Percentiles rank a stretch among this genome's conserved stretches.
phyloP scores from a whole-genome alignment of 2,113 vertebrate genomes.

The Agapornis roseicollis region DNA sequence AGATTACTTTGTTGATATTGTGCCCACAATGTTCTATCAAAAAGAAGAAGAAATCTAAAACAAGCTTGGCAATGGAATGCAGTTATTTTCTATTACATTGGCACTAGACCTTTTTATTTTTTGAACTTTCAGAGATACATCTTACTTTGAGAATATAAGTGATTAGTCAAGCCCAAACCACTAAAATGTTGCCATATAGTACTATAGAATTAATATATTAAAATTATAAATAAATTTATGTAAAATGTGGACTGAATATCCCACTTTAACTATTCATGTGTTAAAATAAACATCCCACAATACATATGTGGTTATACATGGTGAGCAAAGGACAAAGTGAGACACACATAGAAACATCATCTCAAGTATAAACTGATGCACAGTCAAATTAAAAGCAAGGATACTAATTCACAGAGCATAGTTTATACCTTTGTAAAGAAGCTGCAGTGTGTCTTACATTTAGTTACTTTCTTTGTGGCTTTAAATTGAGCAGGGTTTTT shows the following conservation, averaged over 20 bases:
- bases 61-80: conserved; percentile 5
- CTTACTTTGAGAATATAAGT: not conserved
- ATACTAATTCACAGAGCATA: not conserved
- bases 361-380: not conserved
- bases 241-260: not conserved
- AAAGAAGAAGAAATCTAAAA: conserved; percentile 50
- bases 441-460: not conserved
- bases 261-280: not conserved
- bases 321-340: not conserved
- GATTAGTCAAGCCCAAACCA: not conserved
- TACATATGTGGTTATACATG: not conserved
- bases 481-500: not conserved
- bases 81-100: not conserved
- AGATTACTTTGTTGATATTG: conserved; percentile 21
- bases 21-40: conserved; percentile 30
- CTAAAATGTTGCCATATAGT: not conserved
- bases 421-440: not conserved
- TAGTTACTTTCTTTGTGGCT: not conserved
- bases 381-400: not conserved
- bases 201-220: not conserved
- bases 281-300: not conserved
- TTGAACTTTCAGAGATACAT: not conserved
- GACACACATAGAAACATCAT: not conserved
- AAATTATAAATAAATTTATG: not conserved
- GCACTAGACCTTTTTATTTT: not conserved